Base-by-base conservation (phyloP, 2,113 vertebrate genomes). In the Rhinopomastus cyanomelas region DNA sequence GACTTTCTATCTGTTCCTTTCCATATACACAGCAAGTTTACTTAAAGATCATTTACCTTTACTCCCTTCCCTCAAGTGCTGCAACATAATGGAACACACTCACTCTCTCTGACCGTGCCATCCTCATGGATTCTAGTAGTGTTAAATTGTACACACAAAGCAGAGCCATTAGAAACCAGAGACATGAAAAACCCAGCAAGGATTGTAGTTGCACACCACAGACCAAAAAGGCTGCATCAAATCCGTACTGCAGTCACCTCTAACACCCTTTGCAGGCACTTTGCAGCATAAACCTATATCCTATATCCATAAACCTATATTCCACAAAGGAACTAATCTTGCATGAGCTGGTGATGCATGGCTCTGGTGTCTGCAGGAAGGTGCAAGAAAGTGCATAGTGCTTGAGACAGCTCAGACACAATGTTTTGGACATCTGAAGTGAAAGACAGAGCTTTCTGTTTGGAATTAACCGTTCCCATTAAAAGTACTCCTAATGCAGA, bases 301-400 rank as follows among this genome's bases (percentile, higher is more conserved):
- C 32, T 42, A 42, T 42, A 42, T 42, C 39, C 39, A 42, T 42
- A 42, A n/a, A n/a, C n/a, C n/a, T n/a, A n/a, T n/a, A n/a, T n/a
- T n/a, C n/a, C n/a, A n/a, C n/a, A n/a, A 52, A 39, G 60, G 26
- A 72, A 34, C 39, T 13, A 20, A 42, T 27, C 23, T 26, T 23
- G 26, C 5, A 1, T 2, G 16, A 42, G 25, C 60, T n/a, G 26
- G 30, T 14, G 48, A 36, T 29, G 20, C 17, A 5, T 0, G 0
- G 18, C 48, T 44, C 61, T 26, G 30, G 8, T 12, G 17, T 11
- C 48, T 10, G 5, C 1, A 20, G 10, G 55, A 23, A 51, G 73
- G 11, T 53, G 26, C 29, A 56, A n/a, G 49, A 49, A 36, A 12
- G 32, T 16, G 11, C 12, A 18, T 72, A 85, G 11, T 12, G 16